Evolutionary conservation across 2,113 vertebrate species (phyloP).

Genomic region (Anolis carolinensis): DNA sequence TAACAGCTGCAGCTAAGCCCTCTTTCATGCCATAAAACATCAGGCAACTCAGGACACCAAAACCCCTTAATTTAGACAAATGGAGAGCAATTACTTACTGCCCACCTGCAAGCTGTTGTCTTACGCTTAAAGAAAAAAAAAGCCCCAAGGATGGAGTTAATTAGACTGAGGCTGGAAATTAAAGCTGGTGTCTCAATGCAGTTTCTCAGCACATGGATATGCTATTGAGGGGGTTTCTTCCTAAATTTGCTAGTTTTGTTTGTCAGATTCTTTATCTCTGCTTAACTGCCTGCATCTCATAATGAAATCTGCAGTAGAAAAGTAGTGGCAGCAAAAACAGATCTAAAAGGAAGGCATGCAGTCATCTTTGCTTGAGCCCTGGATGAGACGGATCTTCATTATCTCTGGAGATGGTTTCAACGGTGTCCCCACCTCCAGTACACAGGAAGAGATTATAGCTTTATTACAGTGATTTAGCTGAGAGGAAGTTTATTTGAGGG

Average conservation of each 20-base stretch:
- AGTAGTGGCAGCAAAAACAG: neutral
- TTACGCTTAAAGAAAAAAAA: conserved; percentile 7
- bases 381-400: conserved; percentile 1
- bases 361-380: neutral
- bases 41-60: conserved; percentile 26
- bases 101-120: conserved; percentile 30
- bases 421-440: neutral
- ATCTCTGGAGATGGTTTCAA: neutral
- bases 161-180: conserved; percentile 5
- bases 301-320: neutral
- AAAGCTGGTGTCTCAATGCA: conserved; percentile 12
- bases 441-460: neutral
- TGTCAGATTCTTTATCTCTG: neutral
- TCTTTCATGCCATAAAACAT: neutral
- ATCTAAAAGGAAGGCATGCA: conserved; percentile 9
- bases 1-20: conserved; percentile 31
- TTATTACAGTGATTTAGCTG: neutral
- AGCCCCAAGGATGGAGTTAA: neutral
- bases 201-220: neutral
- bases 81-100: conserved; percentile 35
- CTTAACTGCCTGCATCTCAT: neutral
- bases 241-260: neutral
- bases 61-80: conserved; percentile 24
- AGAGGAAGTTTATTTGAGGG: conserved; percentile 7
- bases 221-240: neutral